These are phyloP conservation scores for Ptilonorhynchus violaceus DNA, from an alignment of 2,113 vertebrate genomes.

Conservation along the genomic window DNA sequence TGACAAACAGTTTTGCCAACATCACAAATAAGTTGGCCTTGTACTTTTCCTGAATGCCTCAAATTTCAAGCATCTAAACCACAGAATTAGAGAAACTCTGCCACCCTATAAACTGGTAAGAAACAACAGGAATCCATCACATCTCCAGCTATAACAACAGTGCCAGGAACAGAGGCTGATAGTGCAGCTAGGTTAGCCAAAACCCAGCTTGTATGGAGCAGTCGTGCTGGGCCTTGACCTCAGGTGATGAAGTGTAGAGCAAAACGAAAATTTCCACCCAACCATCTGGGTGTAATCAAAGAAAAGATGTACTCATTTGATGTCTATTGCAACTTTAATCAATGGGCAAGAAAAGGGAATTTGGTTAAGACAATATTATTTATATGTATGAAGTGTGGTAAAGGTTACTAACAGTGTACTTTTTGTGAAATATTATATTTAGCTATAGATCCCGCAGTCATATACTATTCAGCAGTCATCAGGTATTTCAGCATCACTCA, in stretches of 20 bases:
- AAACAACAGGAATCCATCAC: not conserved
- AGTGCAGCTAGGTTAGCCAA: not conserved
- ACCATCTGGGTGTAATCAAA: not conserved
- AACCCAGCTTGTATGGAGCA: not conserved
- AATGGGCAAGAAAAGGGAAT: not conserved
- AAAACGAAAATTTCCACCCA: not conserved
- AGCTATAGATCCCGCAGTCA: not conserved
- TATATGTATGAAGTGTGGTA: not conserved
- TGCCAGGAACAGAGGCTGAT: not conserved
- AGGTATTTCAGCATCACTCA: not conserved
- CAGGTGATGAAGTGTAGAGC: not conserved
- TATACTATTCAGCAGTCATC: not conserved
- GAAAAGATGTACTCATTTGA: not conserved
- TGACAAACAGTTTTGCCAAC: not conserved
- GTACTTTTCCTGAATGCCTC: not conserved
- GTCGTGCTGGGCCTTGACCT: not conserved
- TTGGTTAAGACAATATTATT: not conserved
- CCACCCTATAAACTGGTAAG: not conserved
- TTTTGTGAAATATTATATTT: not conserved
- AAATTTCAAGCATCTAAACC: not conserved
- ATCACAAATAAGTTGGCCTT: not conserved
- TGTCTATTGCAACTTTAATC: not conserved
- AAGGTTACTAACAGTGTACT: not conserved
- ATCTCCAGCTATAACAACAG: not conserved
- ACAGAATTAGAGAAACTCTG: not conserved